Evolutionary conservation across 1,140 invertebrate genomes (phyloP), one percentile per base, ranked within the genome.

Genomic region (Dendroctonus valens): DNA sequence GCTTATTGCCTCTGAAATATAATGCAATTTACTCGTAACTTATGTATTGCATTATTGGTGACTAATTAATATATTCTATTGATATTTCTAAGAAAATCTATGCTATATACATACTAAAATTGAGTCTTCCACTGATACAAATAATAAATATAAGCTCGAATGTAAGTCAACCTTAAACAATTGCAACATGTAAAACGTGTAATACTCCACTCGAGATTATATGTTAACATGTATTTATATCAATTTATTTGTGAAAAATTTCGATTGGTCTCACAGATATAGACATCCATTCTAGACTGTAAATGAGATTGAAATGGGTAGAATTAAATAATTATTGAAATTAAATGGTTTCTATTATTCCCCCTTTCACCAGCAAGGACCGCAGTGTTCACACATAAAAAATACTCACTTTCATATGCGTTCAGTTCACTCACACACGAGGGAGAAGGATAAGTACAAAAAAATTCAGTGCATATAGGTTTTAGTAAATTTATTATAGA

Each of bases 61-160:
- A 6, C 5, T 39, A 55, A n/a, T 9, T 65, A 65, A 59, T 41
- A 54, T 59, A 57, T 60, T 55, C 14, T 53, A 59, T 70, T 59
- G 50, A 68, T 60, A 57, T 50, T 42, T 67, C 44, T 70, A 61
- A 57, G 54, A 63, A 54, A 64, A 39, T 54, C 51, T 64, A 55
- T 48, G 51, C 51, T 64, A 64, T 64, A 52, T 40, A 66, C 50
- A 76, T 74, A 70, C 70, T 74, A 76, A 73, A 77, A 78, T 76
- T 73, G 71, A 76, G 77, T 78, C 77, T 78, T 78, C 77, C 77
- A 78, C 69, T 74, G 76, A 77, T 75, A 78, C 77, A 78, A 77
- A 78, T 78, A 78, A 78, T 78, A 78, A 73, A 73, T 76, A 71
- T 78, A 78, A 78, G 77, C 73, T 70, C 61, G 49, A 64, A 48